A percentile compares a stretch with the other conserved stretches of the same genome.
Conservation (phyloP, 1,140 invertebrate species). For the Sinella curviseta region DNA sequence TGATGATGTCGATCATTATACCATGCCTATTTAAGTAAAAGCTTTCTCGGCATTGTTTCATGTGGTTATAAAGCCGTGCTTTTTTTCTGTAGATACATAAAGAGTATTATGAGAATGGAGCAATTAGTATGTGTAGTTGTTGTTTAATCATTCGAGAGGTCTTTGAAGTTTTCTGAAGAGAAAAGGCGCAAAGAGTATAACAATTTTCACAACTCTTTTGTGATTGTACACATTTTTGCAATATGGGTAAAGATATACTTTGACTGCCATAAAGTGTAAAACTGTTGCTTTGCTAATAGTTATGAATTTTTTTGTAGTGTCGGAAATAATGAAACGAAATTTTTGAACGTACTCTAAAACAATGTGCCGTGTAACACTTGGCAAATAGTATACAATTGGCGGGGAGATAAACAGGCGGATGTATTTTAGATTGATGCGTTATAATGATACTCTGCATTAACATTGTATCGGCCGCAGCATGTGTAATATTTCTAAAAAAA, state of each 20-base stretch:
- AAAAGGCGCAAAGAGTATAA: too few relatives aligned
- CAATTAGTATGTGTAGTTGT: constrained; percentile 2
- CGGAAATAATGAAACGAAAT: not conserved
- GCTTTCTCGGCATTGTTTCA: constrained; percentile 18
- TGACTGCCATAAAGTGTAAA: too few relatives aligned
- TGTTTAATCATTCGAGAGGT: not conserved
- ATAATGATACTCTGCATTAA: too few relatives aligned
- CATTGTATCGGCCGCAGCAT: too few relatives aligned
- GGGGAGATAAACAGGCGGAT: too few relatives aligned
- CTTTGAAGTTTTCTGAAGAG: not conserved
- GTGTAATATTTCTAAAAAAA: too few relatives aligned
- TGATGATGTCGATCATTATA: not conserved
- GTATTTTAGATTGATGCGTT: too few relatives aligned
- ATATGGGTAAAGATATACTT: too few relatives aligned
- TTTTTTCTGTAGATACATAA: not conserved
- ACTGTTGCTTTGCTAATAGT: too few relatives aligned
- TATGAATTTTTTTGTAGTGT: not conserved
- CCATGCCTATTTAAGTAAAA: constrained; percentile 13
- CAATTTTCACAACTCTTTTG: too few relatives aligned
- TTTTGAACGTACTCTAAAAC: not conserved
- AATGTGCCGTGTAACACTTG: not conserved
- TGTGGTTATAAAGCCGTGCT: not conserved
- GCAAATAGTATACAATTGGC: too few relatives aligned
- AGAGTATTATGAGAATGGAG: not conserved
- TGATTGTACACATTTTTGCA: too few relatives aligned